These are phyloP conservation scores for Amorpha juglandis DNA, from an alignment of 2,888 invertebrate genomes.

Conservation along the genomic window DNA sequence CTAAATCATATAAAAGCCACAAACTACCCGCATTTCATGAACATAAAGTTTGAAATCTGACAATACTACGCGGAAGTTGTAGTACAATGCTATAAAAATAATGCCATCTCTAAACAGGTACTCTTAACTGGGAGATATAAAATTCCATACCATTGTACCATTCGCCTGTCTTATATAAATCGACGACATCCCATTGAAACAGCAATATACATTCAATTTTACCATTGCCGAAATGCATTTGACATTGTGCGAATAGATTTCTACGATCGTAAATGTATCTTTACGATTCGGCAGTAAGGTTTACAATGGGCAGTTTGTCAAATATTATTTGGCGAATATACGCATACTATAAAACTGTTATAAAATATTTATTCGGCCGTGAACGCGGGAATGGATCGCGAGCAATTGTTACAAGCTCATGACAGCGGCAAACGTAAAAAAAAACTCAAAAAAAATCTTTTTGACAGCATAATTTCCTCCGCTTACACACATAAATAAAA, in stretches of 20 bases:
- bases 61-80: constrained; percentile 13
- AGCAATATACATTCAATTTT: constrained; percentile 14
- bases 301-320: constrained; percentile 1
- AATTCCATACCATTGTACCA: constrained; percentile 17
- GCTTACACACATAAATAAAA: not conserved
- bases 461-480: not conserved
- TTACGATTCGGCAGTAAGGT: constrained; percentile 3
- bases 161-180: not conserved
- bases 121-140: constrained; percentile 21
- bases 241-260: constrained; percentile 24
- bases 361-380: constrained; percentile 8
- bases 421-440: not conserved
- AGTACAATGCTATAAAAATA: constrained; percentile 21
- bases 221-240: constrained; percentile 25
- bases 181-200: not conserved
- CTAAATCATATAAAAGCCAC: not conserved
- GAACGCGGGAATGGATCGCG: not conserved
- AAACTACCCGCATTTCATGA: not conserved
- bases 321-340: not conserved
- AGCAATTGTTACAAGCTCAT: not conserved
- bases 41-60: constrained; percentile 18
- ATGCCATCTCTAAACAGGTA: constrained; percentile 10
- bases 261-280: constrained; percentile 18
- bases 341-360: constrained; percentile 3
- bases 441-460: not conserved